Evolutionary conservation across 2,113 vertebrate species (phyloP), one percentile per base, ranked within the genome.

Genomic region (Thunnus thynnus): DNA sequence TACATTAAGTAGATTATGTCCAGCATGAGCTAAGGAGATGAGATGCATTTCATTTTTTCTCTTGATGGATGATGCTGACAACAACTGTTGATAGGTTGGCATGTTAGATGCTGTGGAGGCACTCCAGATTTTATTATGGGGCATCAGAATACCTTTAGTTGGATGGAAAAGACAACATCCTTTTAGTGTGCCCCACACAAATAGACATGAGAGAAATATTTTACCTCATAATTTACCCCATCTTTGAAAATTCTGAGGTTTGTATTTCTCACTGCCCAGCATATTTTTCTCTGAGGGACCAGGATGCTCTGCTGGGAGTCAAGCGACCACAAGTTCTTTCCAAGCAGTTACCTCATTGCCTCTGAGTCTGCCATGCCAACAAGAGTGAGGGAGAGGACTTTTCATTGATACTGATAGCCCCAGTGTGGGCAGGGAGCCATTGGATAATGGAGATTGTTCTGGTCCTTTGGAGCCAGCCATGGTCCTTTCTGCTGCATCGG

Each of bases 381-480:
- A 62, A 18, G 41, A 76, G 25, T 62, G 83, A 84, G 56, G 44
- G 25, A 70, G 81, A 78, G 56, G 57, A 25, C 63, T 36, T 72
- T 68, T 82, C 76, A 83, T 63, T 80, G 80, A 63, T 60, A 61
- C 74, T 62, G 86, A 85, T 81, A 25, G 52, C 44, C 68, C 18
- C 30, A 50, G 0, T 72, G 74, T 87, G 85, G 88, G 88, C 84
- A 84, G 17, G 54, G 44, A 80, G 88, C 86, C 90, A 87, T 2
- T 27, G 66, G 72, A 76, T 89, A 87, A 89, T 89, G 83, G 83
- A 89, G 78, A 85, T 84, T 82, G 82, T 86, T 80, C 86, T 79
- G 79, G 57, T 77, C 44, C 72, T 46, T 20, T 71, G 86, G n/a
- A 80, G 66, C 72, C 63, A 30, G 84, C 36, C 7, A 0, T 18